Base-by-base conservation (phyloP, 37 sponge, comb jelly and placozoan genomes). In the Mnemiopsis leidyi region DNA sequence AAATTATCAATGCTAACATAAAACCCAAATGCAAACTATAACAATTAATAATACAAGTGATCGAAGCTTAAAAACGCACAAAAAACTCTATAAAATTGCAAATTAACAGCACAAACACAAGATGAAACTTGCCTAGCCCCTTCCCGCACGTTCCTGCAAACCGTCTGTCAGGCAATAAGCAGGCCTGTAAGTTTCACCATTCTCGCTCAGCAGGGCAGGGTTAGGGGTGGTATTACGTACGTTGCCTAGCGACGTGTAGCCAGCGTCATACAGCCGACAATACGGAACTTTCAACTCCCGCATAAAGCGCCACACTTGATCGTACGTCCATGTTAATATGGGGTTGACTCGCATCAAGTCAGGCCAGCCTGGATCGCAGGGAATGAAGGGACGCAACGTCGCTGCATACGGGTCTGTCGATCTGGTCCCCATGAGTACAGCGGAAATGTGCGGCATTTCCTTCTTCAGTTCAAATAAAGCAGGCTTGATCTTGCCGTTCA, bases 361-460 rank as follows among this genome's bases (percentile, higher is more conserved):
- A 0, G 97, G 99, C 99, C 99, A 98, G 5, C 69, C 76, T 0
- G 69, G 0, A 69, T 98, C 99, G 30, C 97, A 97, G 16, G 92
- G 93, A 28, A 92, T 67, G 82, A 98, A 98, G 25, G 93, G 69
- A 33, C 3, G 90, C 29, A 97, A 93, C 0, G 85, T 36, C 35
- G 92, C 96, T 93, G 69, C 31, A 83, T 94, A 82, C 1, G 97
- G 99, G 94, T 98, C 99, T 2, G 96, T 94, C 38, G 37, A 39
- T 37, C 99, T 93, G 36, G 97, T 97, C 0, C 99, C 99, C 97
- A 98, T 96, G 28, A 96, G 90, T 32, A 96, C 76, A 69, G 99
- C 97, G 75, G 95, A 96, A 24, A 98, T 68, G 21, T 94, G 24
- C 0, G 97, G 96, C 32, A 96, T 93, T 13, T 68, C 82, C 38